These are phyloP conservation scores for Holacanthus passer DNA, from an alignment of 2,113 vertebrate genomes.

Conservation along the genomic window DNA sequence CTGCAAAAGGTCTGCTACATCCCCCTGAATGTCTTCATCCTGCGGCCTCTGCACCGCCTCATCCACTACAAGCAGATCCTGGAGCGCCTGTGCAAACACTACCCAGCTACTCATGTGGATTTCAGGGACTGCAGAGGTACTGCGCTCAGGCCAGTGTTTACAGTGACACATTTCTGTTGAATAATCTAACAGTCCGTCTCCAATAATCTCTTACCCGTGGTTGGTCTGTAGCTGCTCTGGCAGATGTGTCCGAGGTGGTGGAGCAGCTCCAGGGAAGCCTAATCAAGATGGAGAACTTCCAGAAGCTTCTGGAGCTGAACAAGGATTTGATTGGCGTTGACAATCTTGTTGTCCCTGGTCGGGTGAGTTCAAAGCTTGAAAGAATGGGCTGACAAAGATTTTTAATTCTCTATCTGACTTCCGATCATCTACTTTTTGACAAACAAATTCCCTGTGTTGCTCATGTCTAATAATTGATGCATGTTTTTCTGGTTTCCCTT, in stretches of 20 bases:
- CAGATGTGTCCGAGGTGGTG: slow-evolving; percentile 94
- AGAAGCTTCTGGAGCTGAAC: slow-evolving; percentile 96
- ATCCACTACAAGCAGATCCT: slow-evolving; percentile 98
- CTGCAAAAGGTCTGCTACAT: slow-evolving; percentile 98
- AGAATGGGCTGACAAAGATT: background rate
- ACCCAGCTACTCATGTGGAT: slow-evolving; percentile 90
- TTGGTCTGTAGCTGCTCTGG: slow-evolving; percentile 90
- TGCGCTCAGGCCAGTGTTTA: background rate
- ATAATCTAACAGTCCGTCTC: background rate
- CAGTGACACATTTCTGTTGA: background rate
- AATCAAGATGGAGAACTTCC: slow-evolving; percentile 98
- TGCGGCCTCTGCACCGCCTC: slow-evolving; percentile 95
- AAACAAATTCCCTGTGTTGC: background rate
- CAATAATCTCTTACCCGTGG: background rate
- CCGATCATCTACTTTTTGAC: background rate
- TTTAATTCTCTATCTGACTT: background rate
- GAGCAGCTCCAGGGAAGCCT: slow-evolving; percentile 92
- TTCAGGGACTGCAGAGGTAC: slow-evolving; percentile 96
- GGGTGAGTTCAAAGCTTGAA: slow-evolving; percentile 83
- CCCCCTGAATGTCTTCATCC: slow-evolving; percentile 95
- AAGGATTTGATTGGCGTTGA: slow-evolving; percentile 95
- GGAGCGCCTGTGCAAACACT: slow-evolving; percentile 96
- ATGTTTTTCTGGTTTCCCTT: slow-evolving; percentile 51
- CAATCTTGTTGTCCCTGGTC: slow-evolving; percentile 91
- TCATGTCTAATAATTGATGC: background rate